phyloP scores from a whole-genome alignment of 2,113 vertebrate species.

The Urocynchramus pylzowi region DNA sequence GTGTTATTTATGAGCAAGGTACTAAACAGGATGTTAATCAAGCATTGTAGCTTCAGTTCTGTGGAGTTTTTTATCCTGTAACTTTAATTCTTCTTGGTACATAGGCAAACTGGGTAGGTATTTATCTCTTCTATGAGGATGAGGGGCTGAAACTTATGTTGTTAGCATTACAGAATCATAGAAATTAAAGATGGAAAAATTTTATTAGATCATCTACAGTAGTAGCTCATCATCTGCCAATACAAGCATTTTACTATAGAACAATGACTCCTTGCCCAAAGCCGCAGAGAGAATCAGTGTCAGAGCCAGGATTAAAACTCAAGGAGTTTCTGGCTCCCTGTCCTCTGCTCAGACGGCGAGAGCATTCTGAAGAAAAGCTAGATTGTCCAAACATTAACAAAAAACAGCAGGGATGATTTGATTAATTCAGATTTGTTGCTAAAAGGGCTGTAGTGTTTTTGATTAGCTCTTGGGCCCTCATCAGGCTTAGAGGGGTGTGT shows the following conservation, averaged over 20 bases:
- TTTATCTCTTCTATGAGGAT: background rate
- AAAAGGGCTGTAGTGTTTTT: constrained; percentile 57
- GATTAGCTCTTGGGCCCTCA: constrained; percentile 45
- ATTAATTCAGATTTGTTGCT: constrained; percentile 50
- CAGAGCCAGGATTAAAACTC: constrained; percentile 43
- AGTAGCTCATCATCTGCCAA: constrained; percentile 61
- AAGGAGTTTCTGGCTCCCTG: constrained; percentile 14
- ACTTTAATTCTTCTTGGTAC: background rate
- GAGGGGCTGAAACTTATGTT: background rate
- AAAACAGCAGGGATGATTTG: constrained; percentile 58
- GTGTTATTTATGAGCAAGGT: background rate
- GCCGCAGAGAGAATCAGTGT: constrained; percentile 21
- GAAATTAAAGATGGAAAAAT: constrained; percentile 65
- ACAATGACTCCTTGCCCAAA: constrained; percentile 54
- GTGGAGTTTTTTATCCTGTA: background rate
- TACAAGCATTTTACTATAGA: constrained; percentile 69
- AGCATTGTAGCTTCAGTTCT: background rate
- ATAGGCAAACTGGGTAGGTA: background rate
- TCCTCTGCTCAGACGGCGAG: background rate
- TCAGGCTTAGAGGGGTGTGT: constrained; percentile 9
- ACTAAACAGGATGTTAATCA: background rate
- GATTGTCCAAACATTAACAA: constrained; percentile 63
- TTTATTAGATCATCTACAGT: constrained; percentile 66
- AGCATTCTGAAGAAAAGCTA: constrained; percentile 44
- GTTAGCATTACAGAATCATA: constrained; percentile 32